These are phyloP conservation scores for Leptodactylus fuscus DNA, from an alignment of 2,113 vertebrate species.

Conservation along the genomic window DNA sequence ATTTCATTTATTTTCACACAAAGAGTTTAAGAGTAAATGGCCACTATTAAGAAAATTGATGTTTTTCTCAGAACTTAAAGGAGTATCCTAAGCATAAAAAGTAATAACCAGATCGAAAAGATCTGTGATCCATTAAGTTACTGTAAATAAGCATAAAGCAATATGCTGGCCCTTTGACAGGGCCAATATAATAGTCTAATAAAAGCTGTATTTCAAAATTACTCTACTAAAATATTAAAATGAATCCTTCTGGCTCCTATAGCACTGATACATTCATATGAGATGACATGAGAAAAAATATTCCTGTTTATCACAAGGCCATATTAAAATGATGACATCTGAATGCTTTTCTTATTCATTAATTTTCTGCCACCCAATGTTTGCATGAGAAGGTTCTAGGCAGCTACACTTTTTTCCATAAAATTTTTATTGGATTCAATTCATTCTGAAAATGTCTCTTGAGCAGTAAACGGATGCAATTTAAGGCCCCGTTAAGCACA, in stretches of 20 bases:
- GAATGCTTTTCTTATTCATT: slow-evolving; percentile 65
- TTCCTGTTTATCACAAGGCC: slow-evolving; percentile 51
- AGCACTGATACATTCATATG: background rate
- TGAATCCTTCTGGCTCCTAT: background rate
- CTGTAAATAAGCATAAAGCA: slow-evolving; percentile 17
- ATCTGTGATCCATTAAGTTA: background rate
- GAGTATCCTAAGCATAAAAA: background rate
- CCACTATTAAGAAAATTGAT: too few relatives aligned
- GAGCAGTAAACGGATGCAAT: slow-evolving; percentile 73
- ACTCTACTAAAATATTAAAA: slow-evolving; percentile 40
- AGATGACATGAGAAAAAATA: slow-evolving; percentile 43
- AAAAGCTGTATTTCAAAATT: slow-evolving; percentile 27
- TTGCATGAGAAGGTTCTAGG: slow-evolving; percentile 62
- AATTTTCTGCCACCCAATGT: slow-evolving; percentile 63
- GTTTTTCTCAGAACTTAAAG: too few relatives aligned
- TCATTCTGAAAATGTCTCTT: slow-evolving; percentile 69
- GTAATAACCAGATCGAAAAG: background rate
- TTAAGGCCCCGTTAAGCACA: slow-evolving; percentile 73
- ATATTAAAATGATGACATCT: slow-evolving; percentile 63
- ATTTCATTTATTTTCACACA: too few relatives aligned
- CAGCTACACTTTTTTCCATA: slow-evolving; percentile 64
- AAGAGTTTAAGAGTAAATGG: too few relatives aligned
- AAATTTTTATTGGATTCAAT: slow-evolving; percentile 71
- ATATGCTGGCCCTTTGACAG: background rate
- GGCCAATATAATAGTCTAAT: slow-evolving; percentile 7